Evolutionary conservation across 2,113 vertebrate species (phyloP).

Genomic region (Xyliphius kryptos): DNA sequence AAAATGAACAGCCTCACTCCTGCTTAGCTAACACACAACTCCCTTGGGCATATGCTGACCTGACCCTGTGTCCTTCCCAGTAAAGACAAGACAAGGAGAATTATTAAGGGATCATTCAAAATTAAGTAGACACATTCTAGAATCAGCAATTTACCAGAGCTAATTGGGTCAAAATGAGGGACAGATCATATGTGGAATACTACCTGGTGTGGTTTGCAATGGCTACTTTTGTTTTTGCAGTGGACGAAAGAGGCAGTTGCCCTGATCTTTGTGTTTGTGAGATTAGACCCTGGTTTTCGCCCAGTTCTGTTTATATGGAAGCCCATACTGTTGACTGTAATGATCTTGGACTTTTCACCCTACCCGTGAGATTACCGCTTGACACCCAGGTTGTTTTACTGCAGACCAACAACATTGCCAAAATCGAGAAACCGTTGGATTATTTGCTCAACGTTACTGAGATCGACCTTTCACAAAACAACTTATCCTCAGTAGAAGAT

Average conservation of each 20-base stretch:
- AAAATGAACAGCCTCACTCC: slow-evolving; percentile 48
- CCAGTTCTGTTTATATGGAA: slow-evolving; percentile 88
- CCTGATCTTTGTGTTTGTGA: slow-evolving; percentile 87
- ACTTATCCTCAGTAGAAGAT: slow-evolving; percentile 79
- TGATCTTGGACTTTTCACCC: slow-evolving; percentile 79
- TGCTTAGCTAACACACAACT: slow-evolving; percentile 39
- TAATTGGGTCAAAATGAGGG: slow-evolving; percentile 87
- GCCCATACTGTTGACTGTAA: slow-evolving; percentile 93
- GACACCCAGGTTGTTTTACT: slow-evolving; percentile 89
- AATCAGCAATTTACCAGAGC: slow-evolving; percentile 59
- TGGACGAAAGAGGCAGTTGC: slow-evolving; percentile 76
- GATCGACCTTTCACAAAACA: slow-evolving; percentile 96
- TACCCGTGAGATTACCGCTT: slow-evolving; percentile 76
- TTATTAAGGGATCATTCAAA: slow-evolving; percentile 52
- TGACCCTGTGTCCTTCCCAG: slow-evolving; percentile 44
- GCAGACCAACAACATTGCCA: slow-evolving; percentile 89
- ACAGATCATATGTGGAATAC: slow-evolving; percentile 73
- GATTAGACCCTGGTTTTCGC: slow-evolving; percentile 93
- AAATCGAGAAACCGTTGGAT: slow-evolving; percentile 75
- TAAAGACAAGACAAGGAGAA: slow-evolving; percentile 34
- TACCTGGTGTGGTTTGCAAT: slow-evolving; percentile 79
- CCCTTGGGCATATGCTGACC: slow-evolving; percentile 37
- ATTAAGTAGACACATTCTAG: slow-evolving; percentile 41
- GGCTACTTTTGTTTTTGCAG: slow-evolving; percentile 70
- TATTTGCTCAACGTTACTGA: slow-evolving; percentile 89